These are phyloP conservation scores for Sarcophilus harrisii DNA, from an alignment of 2,797 vertebrate species.

Conservation along the genomic window DNA sequence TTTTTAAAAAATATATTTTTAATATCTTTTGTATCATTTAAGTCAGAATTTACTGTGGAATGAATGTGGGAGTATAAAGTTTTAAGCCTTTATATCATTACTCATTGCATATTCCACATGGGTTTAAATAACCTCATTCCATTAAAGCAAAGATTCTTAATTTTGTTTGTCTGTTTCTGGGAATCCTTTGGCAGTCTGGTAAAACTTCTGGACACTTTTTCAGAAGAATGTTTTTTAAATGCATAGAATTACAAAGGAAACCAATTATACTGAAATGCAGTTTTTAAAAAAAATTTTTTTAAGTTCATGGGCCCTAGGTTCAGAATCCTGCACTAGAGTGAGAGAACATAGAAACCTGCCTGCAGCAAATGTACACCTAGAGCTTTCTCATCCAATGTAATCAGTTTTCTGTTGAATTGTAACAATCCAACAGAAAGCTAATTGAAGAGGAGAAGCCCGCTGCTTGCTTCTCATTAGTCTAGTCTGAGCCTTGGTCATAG, in stretches of 20 bases:
- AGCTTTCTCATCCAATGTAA: constrained; percentile 14
- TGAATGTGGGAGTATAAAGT: background rate
- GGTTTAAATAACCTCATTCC: background rate
- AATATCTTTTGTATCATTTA: background rate
- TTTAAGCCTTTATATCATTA: background rate
- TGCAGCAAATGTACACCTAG: constrained; percentile 10
- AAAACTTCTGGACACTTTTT: background rate
- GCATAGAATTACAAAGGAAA: background rate
- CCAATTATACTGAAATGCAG: background rate
- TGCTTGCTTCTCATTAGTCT: constrained; percentile 57
- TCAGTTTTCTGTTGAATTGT: constrained; percentile 5
- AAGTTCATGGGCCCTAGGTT: background rate
- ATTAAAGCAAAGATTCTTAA: background rate
- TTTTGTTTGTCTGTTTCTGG: background rate
- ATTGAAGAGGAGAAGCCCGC: constrained; percentile 41
- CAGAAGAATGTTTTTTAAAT: background rate
- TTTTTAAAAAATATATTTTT: background rate
- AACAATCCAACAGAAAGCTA: constrained; percentile 31
- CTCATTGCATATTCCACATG: background rate
- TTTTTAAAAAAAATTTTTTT: background rate
- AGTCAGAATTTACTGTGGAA: background rate
- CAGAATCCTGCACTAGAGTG: background rate
- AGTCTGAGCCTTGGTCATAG: background rate
- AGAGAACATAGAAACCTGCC: constrained; percentile 6
- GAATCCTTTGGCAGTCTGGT: background rate